Percentiles rank a stretch among this genome's conserved stretches.
These are phyloP conservation scores for Hesperophylax magnus DNA, from an alignment of 1,140 invertebrate genomes.

Conservation along the genomic window DNA sequence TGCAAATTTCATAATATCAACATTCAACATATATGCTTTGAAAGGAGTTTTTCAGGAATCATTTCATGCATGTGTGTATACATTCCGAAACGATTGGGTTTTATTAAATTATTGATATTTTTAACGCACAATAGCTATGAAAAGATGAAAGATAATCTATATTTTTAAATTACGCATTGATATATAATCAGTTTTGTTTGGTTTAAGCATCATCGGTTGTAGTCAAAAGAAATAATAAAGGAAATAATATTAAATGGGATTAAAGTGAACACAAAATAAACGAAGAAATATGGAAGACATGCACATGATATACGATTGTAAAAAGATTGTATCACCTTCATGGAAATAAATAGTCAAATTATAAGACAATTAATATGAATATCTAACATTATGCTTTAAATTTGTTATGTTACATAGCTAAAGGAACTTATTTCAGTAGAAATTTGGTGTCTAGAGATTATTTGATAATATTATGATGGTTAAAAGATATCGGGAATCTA, in stretches of 20 bases:
- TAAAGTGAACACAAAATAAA: conserved; percentile 21
- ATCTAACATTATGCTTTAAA: background rate
- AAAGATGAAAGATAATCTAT: no score
- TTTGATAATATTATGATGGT: background rate
- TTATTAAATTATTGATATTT: no score
- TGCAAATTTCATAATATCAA: no score
- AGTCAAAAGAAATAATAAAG: conserved; percentile 18
- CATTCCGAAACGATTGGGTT: no score
- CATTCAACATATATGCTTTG: no score
- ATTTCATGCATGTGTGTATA: no score
- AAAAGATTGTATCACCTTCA: conserved; percentile 39
- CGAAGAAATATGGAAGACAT: conserved; percentile 22
- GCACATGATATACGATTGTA: conserved; percentile 21
- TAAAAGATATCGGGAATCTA: background rate
- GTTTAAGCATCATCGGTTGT: background rate
- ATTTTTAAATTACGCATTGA: no score
- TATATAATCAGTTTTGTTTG: no score
- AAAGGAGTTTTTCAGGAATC: no score
- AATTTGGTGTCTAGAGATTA: background rate
- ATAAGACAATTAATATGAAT: background rate
- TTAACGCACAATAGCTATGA: no score
- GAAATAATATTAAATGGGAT: conserved; percentile 24
- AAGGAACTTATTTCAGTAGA: background rate
- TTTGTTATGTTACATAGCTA: background rate
- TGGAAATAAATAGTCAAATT: conserved; percentile 7